Percentiles rank a stretch among this genome's conserved stretches.
These are phyloP conservation scores for Homalodisca vitripennis DNA, from an alignment of 1,140 invertebrate species.

Conservation along the genomic window DNA sequence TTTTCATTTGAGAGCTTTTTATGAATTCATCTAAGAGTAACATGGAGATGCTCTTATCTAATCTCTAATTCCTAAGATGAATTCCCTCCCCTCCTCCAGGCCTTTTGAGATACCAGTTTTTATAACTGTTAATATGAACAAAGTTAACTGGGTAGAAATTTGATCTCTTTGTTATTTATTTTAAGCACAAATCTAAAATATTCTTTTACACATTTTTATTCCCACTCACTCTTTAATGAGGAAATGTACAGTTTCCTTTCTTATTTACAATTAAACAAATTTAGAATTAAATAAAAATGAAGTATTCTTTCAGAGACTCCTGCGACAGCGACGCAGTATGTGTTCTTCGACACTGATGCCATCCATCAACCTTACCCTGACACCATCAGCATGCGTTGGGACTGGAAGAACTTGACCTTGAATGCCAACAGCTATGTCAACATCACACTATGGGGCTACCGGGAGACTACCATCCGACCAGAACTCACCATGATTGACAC, in stretches of 20 bases:
- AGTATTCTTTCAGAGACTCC: constrained; percentile 76
- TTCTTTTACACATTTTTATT: neutral
- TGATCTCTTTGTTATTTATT: too few relatives aligned
- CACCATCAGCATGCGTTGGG: constrained; percentile 77
- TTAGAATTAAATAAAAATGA: too few relatives aligned
- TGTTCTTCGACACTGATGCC: constrained; percentile 72
- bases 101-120: too few relatives aligned
- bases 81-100: too few relatives aligned
- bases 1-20: too few relatives aligned
- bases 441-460: constrained; percentile 84
- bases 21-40: too few relatives aligned
- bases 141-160: too few relatives aligned
- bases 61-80: too few relatives aligned
- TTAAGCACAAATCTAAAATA: neutral
- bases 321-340: constrained; percentile 76
- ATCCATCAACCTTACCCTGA: constrained; percentile 69
- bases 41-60: too few relatives aligned
- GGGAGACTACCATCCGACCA: constrained; percentile 74
- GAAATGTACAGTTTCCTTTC: too few relatives aligned
- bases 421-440: constrained; percentile 71
- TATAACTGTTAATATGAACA: too few relatives aligned
- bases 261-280: too few relatives aligned
- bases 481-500: constrained; percentile 62
- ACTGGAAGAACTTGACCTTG: constrained; percentile 78
- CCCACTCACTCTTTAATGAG: neutral